Base-by-base conservation (phyloP, 2,888 invertebrate species). In the Drosophila ezoana region DNA sequence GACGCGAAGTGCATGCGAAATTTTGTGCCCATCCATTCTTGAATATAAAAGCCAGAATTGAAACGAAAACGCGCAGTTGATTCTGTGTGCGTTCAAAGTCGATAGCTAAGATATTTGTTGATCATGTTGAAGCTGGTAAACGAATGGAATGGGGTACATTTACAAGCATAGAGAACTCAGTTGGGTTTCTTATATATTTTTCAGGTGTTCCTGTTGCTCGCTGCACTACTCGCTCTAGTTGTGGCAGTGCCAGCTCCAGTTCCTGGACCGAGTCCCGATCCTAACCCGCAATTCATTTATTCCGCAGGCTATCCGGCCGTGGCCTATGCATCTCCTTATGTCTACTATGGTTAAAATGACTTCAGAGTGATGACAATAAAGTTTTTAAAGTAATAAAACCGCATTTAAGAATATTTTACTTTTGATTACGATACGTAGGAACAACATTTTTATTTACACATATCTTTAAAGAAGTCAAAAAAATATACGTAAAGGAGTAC, bases 231-330 rank as follows among this genome's bases (percentile, higher is more conserved):
- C 8, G 82, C 87, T 32, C 28, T 83, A 5, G 79, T 53, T 38
- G 35, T 77, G 60, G 88, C 88, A 41, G 73, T 66, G 38, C 80
- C 85, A 37, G 66, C 62, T 58, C 89, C 87, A 3, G 61, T 59
- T 45, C 75, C 89, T 10, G 78, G 67, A 45, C 89, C 87, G 18
- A 69, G 75, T 57, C 87, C 89, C 6, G 85, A 62, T 23, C 89
- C 87, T 4, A 74, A 62, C 41, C 90, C 90, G 10, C 90, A 90
- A 52, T 64, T 84, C 16, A 28, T 79, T 11, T 89, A 90, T 65
- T 71, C 83, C 2, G 65, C 79, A 1, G 83, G 69, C 4, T 84
- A 87, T 44, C 89, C 72, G 18, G 75, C 66, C 52, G 72, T 80
- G 45, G 73, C 68, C 32, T 90, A 90, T 23, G 49, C 73, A 11